Evolutionary conservation across 2,113 vertebrate species (phyloP).

Genomic region (Corythaeola cristata): DNA sequence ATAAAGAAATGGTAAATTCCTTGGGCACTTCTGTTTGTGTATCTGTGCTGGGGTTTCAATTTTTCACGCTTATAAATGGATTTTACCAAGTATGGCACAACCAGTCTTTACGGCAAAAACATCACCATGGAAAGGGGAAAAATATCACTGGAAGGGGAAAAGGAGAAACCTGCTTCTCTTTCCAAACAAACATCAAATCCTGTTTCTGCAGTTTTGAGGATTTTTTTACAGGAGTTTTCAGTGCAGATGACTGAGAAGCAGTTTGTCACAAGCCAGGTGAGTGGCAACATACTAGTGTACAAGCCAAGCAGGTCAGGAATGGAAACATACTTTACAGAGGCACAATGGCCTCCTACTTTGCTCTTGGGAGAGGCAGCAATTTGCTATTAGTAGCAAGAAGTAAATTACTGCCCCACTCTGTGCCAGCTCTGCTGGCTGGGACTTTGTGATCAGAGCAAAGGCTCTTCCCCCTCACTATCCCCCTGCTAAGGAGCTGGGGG

Average conservation of each 20-base stretch:
- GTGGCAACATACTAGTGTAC: neutral
- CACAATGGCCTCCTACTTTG: neutral
- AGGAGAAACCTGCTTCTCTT: neutral
- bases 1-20: neutral
- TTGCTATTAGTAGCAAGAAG: neutral
- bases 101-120: neutral
- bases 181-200: neutral
- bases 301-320: neutral
- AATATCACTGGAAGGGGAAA: neutral
- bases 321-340: neutral
- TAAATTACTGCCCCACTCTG: neutral
- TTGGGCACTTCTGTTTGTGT: neutral
- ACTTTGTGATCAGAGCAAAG: neutral
- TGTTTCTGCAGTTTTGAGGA: neutral
- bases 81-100: neutral
- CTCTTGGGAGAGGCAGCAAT: neutral
- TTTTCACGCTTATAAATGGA: neutral
- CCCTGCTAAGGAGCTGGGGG: neutral
- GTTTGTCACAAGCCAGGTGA: neutral
- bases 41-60: neutral
- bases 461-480: neutral
- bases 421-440: neutral
- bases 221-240: neutral
- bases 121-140: fast-evolving
- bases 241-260: neutral